Conservation (phyloP, 1,140 invertebrate species). For the Ridgeia piscesae region DNA sequence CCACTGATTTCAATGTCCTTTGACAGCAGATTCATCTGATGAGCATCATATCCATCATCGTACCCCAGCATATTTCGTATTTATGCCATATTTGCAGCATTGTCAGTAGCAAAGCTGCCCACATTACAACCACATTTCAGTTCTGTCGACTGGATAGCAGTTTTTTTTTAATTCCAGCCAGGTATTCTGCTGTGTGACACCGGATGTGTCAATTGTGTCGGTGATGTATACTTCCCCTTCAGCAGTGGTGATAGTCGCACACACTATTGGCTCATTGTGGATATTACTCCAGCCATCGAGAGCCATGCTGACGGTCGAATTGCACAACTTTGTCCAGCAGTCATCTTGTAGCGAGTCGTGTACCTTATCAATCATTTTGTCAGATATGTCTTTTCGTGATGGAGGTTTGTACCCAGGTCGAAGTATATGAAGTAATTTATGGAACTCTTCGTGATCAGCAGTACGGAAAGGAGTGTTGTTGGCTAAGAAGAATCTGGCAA, state of each 20-base stretch:
- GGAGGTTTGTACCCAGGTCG: conserved; percentile 20
- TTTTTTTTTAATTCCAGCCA: conserved; percentile 20
- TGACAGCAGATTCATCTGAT: conserved; percentile 20
- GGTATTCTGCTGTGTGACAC: conserved; percentile 18
- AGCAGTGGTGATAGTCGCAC: conserved; percentile 20
- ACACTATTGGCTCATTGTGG: conserved; percentile 18
- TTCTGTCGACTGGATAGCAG: conserved; percentile 20
- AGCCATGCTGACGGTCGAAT: conserved; percentile 19
- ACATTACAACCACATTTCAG: conserved; percentile 15
- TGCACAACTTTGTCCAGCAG: conserved; percentile 8
- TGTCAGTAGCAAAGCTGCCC: conserved; percentile 20
- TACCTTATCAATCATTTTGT: conserved; percentile 6
- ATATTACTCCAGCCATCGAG: conserved; percentile 19
- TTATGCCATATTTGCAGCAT: conserved; percentile 17
- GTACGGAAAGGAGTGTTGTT: conserved; percentile 18
- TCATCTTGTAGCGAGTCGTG: conserved; percentile 3
- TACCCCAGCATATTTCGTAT: conserved; percentile 18
- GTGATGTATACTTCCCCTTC: conserved; percentile 18
- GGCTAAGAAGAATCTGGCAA: conserved; percentile 19
- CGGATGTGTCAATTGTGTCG: conserved; percentile 19
- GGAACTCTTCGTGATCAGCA: conserved; percentile 20
- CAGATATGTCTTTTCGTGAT: conserved; percentile 20
- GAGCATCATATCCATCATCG: conserved; percentile 21
- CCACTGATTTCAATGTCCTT: conserved; percentile 16
- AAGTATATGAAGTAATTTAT: conserved; percentile 19